Evolutionary conservation across 1,140 invertebrate species (phyloP).

Genomic region (Zaprionus davidi): DNA sequence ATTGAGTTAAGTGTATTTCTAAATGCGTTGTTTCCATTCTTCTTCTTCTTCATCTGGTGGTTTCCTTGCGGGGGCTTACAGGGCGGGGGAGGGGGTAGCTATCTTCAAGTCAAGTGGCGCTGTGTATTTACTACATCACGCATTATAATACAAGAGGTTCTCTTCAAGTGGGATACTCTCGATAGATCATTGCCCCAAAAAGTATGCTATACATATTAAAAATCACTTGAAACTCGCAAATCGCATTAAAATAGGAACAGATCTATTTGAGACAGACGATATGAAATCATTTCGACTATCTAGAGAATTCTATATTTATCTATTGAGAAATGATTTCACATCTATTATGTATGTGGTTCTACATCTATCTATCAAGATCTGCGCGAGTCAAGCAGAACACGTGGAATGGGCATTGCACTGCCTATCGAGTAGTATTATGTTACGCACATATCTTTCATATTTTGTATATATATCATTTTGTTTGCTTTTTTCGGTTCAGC

Average conservation of each 20-base stretch:
- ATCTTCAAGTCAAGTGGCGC: not conserved
- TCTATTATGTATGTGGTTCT: too few species aligned
- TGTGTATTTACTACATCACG: conserved; percentile 29
- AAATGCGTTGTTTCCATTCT: conserved; percentile 12
- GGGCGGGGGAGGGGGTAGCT: not conserved
- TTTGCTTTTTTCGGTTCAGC: conserved; percentile 10
- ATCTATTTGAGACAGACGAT: not conserved
- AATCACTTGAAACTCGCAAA: not conserved
- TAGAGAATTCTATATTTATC: not conserved
- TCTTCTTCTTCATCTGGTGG: not conserved
- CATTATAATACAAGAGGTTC: conserved; percentile 59
- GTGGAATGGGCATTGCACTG: too few species aligned
- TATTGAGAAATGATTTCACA: too few species aligned
- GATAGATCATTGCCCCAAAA: not conserved
- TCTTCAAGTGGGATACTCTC: conserved; percentile 21
- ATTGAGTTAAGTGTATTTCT: conserved; percentile 3
- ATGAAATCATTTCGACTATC: not conserved
- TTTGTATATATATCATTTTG: not conserved
- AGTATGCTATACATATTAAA: not conserved
- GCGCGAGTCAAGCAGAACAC: too few species aligned
- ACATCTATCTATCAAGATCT: too few species aligned
- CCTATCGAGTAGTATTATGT: not conserved
- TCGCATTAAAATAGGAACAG: not conserved
- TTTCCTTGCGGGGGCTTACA: not conserved
- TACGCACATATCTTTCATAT: not conserved